A percentile compares a stretch with the other conserved stretches of the same genome.
Conservation (phyloP, 2,113 vertebrate genomes). For the Python bivittatus region DNA sequence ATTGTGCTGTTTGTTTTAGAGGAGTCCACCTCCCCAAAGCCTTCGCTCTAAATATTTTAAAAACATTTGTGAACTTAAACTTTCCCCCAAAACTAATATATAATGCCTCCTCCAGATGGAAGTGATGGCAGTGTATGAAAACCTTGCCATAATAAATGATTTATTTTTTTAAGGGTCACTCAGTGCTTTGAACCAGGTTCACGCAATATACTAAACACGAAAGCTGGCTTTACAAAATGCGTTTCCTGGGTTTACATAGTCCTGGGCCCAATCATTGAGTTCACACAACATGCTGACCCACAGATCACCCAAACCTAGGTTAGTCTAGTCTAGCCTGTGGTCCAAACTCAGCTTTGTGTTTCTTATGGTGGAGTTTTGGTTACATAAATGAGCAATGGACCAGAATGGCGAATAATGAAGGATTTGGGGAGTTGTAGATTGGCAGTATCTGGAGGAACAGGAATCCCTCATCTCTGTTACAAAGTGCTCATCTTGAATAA, state of each 20-base stretch:
- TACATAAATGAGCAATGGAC: too few species aligned
- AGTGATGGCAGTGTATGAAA: background rate
- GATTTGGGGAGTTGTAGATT: too few species aligned
- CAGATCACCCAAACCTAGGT: background rate
- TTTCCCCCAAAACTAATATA: background rate
- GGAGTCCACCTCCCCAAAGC: background rate
- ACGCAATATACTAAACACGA: background rate
- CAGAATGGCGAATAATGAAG: too few species aligned
- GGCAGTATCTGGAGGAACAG: too few species aligned
- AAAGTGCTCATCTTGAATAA: background rate
- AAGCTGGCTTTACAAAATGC: background rate
- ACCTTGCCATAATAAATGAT: background rate
- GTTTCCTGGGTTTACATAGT: background rate
- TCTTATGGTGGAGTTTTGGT: too few species aligned
- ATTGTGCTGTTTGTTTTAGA: too few species aligned
- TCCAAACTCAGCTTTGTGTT: too few species aligned
- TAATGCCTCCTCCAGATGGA: background rate
- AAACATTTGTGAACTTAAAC: background rate
- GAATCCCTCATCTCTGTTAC: too few species aligned
- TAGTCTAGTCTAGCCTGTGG: background rate
- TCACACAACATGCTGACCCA: background rate
- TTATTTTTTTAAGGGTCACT: background rate
- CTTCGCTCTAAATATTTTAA: background rate
- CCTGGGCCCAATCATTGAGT: background rate
- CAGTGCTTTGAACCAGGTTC: background rate